A percentile compares a stretch with the other conserved stretches of the same genome.
These are phyloP conservation scores for Halichoerus grypus DNA, from an alignment of 2,113 vertebrate species.

Conservation along the genomic window DNA sequence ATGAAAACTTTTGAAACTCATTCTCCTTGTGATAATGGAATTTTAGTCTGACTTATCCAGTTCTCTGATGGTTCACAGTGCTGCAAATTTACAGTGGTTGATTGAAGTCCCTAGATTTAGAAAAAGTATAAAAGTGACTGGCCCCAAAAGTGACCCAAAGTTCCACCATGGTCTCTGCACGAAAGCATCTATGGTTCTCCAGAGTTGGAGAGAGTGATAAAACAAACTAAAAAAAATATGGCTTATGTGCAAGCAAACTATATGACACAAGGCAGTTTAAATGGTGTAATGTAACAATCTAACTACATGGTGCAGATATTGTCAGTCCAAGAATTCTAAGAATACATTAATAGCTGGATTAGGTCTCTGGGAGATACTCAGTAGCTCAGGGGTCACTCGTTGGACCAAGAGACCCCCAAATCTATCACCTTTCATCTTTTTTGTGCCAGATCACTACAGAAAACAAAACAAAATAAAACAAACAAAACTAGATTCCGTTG, in stretches of 20 bases:
- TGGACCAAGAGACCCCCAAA: not conserved
- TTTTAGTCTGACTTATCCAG: not conserved
- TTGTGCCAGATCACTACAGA: not conserved
- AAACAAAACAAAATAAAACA: not conserved
- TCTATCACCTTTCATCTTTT: not conserved
- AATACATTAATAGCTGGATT: not conserved
- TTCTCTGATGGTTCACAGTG: not conserved
- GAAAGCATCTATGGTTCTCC: not conserved
- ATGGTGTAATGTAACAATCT: not conserved
- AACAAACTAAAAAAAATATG: not conserved
- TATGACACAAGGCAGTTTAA: not conserved
- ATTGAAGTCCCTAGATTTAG: constrained; percentile 1
- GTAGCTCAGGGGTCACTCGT: not conserved
- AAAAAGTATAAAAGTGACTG: not conserved
- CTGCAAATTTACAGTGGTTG: not conserved
- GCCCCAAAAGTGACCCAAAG: not conserved
- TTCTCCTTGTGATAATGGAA: constrained; percentile 2
- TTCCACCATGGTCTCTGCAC: not conserved
- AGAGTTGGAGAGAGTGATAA: not conserved
- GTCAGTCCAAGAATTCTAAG: not conserved
- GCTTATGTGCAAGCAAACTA: not conserved
- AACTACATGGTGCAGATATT: not conserved
- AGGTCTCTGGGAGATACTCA: not conserved
- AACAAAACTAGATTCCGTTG: not conserved
- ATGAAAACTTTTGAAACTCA: not conserved